Evolutionary conservation across 1,140 invertebrate species (phyloP).

Genomic region (Bombus sylvicola): DNA sequence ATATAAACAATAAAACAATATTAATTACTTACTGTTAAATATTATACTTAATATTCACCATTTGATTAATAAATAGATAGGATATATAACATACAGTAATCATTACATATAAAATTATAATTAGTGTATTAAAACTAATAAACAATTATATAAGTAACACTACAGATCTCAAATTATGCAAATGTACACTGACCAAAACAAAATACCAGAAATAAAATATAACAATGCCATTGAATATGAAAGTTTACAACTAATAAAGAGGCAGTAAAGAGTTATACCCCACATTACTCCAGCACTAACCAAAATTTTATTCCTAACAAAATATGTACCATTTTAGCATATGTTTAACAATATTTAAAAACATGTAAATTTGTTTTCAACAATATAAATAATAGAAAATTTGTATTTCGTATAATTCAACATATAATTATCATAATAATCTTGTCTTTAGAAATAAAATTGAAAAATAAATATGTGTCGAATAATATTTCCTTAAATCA

Average conservation of each 20-base stretch:
- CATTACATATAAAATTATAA: neutral
- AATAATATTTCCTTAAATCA: neutral
- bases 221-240: neutral
- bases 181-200: conserved; percentile 63
- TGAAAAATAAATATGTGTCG: neutral
- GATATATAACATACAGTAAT: neutral
- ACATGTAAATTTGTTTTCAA: neutral
- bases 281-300: conserved; percentile 64
- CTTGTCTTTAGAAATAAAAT: neutral
- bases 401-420: neutral
- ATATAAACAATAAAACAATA: neutral
- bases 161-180: neutral
- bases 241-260: conserved; percentile 64
- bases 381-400: neutral
- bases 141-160: neutral
- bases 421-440: neutral
- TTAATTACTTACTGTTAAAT: conserved; percentile 4
- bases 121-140: neutral
- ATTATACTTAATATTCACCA: conserved; percentile 1
- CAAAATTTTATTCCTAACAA: conserved; percentile 68
- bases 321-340: conserved; percentile 28
- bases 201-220: conserved; percentile 36
- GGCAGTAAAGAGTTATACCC: conserved; percentile 64
- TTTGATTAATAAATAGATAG: neutral
- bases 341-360: neutral